Base-by-base conservation (phyloP, 1,140 invertebrate genomes). In the Drosophila saltans region DNA sequence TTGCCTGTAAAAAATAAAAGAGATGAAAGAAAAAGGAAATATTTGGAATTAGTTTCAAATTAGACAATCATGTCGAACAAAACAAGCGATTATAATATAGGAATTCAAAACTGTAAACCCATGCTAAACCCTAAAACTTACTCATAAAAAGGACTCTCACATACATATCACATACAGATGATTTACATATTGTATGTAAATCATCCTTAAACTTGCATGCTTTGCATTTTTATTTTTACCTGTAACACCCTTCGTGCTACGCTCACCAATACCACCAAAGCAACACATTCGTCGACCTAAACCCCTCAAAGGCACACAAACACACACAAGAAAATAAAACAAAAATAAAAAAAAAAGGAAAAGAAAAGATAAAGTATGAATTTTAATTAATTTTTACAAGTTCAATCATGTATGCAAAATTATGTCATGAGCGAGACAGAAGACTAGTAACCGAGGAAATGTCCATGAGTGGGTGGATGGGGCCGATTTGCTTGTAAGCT, bases 1-100 rank as follows among this genome's bases (percentile, higher is more conserved):
- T 99, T 99, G 74, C 98, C 97, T 98, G 94, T 62, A 97, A 96
- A 89, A 82, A 16, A 16, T 16, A 16, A 16, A 93, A 92, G 92
- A 92, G 92, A 93, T 5, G 24, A 21, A 52, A 48, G 45, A 91
- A 78, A 64, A 84, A 0, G 40, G 40, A 16, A 24, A 26, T 5
- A 60, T 26, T 58, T 5, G 0, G 0, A 4, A 56, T 77, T 76
- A 77, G 26, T 40, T 24, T 0, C 39, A 21, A 16, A 28, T 2
- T 24, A 52, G 55, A 43, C 6, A 30, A 28, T 41, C 39, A 45
- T 43, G 24, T 58, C 9, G 16, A 52, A 48, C 41, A 43, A 16
- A 11, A n/a, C 41, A 36, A 36, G 33, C 33, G 33, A 6, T 41
- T 11, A 41, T 41, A 41, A 11, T 41, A 10, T 43, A 5, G 3